Percentiles rank a stretch among this genome's conserved stretches.
phyloP scores from a whole-genome alignment of 1,140 invertebrate species.

The Phthorimaea operculella region DNA sequence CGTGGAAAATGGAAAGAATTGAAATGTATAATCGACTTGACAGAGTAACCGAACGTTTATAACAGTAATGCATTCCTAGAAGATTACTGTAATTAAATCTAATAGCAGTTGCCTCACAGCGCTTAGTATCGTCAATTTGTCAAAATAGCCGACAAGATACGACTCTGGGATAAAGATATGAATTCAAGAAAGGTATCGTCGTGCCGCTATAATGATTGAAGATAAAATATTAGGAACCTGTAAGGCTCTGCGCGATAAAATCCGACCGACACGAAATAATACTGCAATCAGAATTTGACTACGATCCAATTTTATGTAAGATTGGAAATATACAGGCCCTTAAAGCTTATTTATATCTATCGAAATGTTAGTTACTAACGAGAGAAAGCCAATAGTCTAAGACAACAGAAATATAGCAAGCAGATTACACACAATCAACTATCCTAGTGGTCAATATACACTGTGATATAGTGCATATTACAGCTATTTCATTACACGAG shows the following conservation, averaged over 20 bases:
- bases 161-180: background rate
- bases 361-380: too few species aligned
- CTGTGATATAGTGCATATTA: too few species aligned
- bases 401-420: too few species aligned
- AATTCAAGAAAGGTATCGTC: background rate
- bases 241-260: background rate
- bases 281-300: too few species aligned
- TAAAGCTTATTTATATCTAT: too few species aligned
- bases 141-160: background rate
- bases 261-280: background rate
- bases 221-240: background rate
- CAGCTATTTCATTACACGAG: too few species aligned
- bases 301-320: too few species aligned
- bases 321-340: too few species aligned
- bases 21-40: background rate
- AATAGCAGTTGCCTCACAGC: background rate
- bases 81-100: background rate
- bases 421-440: too few species aligned
- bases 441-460: too few species aligned
- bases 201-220: background rate
- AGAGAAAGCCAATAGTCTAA: too few species aligned
- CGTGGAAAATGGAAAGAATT: background rate
- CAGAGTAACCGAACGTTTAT: background rate
- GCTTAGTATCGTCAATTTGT: background rate
- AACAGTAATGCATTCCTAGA: background rate